phyloP scores from a whole-genome alignment of 2,888 invertebrate species.

The Magallana nippona region DNA sequence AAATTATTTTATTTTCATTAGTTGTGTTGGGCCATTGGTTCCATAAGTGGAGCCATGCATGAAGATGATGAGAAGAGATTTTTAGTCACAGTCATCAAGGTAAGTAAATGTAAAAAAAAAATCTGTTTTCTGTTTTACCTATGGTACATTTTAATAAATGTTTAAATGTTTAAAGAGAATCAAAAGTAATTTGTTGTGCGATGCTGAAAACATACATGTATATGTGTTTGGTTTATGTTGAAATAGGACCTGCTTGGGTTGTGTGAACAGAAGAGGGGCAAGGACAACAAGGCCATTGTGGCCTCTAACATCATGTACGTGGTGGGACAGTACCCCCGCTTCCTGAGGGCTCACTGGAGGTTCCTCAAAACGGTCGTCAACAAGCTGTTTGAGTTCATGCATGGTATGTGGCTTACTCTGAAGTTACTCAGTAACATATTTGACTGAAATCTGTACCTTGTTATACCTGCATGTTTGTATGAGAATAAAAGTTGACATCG shows the following conservation, averaged over 20 bases:
- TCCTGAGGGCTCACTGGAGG: slow-evolving; percentile 99
- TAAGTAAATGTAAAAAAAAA: slow-evolving; percentile 41
- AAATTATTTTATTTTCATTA: slow-evolving; percentile 71
- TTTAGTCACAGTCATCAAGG: slow-evolving; percentile 95
- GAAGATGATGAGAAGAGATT: slow-evolving; percentile 99
- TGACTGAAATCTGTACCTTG: too few relatives aligned
- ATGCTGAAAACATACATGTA: too few relatives aligned
- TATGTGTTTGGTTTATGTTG: slow-evolving; percentile 34
- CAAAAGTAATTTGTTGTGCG: too few relatives aligned
- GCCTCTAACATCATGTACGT: slow-evolving; percentile 99
- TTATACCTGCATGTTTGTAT: too few relatives aligned
- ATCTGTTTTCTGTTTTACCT: too few relatives aligned
- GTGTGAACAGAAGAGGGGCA: slow-evolving; percentile 96
- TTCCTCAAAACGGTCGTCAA: slow-evolving; percentile 99
- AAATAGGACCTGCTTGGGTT: slow-evolving; percentile 91
- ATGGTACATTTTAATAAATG: too few relatives aligned
- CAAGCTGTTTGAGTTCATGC: slow-evolving; percentile 99
- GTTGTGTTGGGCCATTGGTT: slow-evolving; percentile 99
- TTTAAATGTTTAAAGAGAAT: too few relatives aligned
- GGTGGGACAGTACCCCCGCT: slow-evolving; percentile 99
- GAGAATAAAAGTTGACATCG: background rate
- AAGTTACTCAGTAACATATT: background rate
- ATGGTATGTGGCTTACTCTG: slow-evolving; percentile 81
- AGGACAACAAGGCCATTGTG: slow-evolving; percentile 99
- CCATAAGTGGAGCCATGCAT: slow-evolving; percentile 98